phyloP scores from a whole-genome alignment of 2,888 invertebrate species.

The Metopia argyrocephala region DNA sequence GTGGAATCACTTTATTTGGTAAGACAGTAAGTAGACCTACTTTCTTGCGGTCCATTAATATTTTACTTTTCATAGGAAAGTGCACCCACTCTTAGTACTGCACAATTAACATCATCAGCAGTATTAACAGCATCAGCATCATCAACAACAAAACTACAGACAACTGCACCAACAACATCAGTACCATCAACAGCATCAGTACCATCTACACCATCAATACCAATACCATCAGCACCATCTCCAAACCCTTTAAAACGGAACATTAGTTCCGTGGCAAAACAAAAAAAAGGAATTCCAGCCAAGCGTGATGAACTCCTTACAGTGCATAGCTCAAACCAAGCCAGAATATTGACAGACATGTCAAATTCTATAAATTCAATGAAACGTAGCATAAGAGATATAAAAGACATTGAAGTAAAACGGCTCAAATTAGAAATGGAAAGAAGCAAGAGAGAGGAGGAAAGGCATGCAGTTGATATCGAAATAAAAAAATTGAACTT shows the following conservation, averaged over 20 bases:
- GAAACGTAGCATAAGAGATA: slow-evolving; percentile 3
- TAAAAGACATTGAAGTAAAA: slow-evolving; percentile 1
- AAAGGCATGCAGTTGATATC: not conserved
- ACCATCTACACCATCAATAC: not conserved
- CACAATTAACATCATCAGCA: no score
- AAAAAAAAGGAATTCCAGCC: not conserved
- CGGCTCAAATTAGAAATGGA: not conserved
- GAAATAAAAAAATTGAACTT: slow-evolving; percentile 20
- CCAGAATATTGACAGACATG: slow-evolving; percentile 6
- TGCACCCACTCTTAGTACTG: not conserved
- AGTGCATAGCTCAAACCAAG: slow-evolving; percentile 1
- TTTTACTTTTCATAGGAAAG: slow-evolving; percentile 17
- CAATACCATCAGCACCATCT: slow-evolving; percentile 1
- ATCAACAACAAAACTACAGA: no score
- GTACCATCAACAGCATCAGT: not conserved
- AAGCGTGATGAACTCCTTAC: not conserved
- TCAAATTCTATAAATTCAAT: not conserved
- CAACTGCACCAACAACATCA: no score
- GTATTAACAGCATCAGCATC: not conserved
- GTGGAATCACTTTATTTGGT: not conserved
- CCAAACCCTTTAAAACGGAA: not conserved
- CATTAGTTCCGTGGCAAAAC: no score
- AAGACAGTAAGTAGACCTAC: not conserved
- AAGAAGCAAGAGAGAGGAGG: no score
- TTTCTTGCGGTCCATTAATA: not conserved